Percentiles rank a stretch among this genome's conserved stretches.
These are phyloP conservation scores for Ramphastos sulfuratus DNA, from an alignment of 2,113 vertebrate genomes.

Conservation along the genomic window DNA sequence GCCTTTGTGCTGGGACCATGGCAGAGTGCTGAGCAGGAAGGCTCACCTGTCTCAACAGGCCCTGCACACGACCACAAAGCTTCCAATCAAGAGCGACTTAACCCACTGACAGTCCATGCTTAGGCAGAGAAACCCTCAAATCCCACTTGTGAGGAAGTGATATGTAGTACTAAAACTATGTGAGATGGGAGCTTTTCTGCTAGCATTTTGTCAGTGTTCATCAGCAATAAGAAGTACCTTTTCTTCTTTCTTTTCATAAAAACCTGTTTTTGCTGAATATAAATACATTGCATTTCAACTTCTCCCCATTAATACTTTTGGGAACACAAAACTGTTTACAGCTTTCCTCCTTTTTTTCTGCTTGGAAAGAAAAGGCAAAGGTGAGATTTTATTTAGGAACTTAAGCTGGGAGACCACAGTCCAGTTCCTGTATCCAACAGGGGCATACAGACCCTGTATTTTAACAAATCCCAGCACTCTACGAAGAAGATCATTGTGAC, in stretches of 20 bases:
- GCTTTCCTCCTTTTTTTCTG: neutral
- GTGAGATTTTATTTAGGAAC: neutral
- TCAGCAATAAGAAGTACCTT: neutral
- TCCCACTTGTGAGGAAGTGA: fast-evolving
- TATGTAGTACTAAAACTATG: neutral
- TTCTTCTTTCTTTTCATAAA: neutral
- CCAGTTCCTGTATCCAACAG: neutral
- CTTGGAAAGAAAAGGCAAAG: no score
- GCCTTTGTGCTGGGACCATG: neutral
- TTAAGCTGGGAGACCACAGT: no score
- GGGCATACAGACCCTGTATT: fast-evolving
- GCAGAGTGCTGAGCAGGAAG: neutral
- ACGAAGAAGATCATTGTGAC: neutral
- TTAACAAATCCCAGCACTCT: neutral
- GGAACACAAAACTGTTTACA: neutral
- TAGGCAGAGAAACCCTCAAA: neutral
- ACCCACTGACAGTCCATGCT: neutral
- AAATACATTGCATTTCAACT: neutral
- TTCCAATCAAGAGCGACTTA: neutral
- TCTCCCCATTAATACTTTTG: neutral
- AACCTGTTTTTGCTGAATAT: neutral
- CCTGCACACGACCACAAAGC: fast-evolving
- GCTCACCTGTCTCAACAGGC: fast-evolving
- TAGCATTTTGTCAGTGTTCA: neutral
- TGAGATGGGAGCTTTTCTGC: neutral